Percentiles rank a stretch among this genome's conserved stretches.
Conservation (phyloP, 37 sponge, comb jelly and placozoan genomes). For the Corticium candelabrum region DNA sequence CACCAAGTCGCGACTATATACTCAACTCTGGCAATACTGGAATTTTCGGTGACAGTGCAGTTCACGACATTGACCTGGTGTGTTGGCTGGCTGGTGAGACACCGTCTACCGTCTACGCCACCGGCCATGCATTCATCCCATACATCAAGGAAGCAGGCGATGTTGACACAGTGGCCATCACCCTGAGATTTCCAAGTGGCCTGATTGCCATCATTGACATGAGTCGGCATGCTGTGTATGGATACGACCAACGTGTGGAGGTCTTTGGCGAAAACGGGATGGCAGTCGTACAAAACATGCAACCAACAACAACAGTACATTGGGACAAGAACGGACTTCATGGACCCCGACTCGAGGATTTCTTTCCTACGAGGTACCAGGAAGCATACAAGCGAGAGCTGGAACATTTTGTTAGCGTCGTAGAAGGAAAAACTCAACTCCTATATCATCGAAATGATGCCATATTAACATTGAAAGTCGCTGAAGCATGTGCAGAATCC, state of each 20-base stretch:
- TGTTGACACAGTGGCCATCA: constrained; percentile 68
- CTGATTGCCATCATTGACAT: constrained; percentile 51
- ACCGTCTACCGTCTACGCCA: constrained; percentile 39
- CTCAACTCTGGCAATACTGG: constrained; percentile 61
- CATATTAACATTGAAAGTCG: not conserved
- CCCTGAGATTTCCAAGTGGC: constrained; percentile 64
- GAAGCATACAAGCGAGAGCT: constrained; percentile 32
- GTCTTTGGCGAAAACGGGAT: constrained; percentile 68
- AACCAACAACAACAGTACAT: not conserved
- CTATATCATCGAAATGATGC: not conserved
- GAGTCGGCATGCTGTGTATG: constrained; percentile 56
- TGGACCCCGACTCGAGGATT: constrained; percentile 8
- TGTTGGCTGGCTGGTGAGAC: constrained; percentile 53
- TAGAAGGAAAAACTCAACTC: constrained; percentile 17
- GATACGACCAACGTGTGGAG: constrained; percentile 76
- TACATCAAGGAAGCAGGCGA: constrained; percentile 45
- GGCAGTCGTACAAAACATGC: not conserved
- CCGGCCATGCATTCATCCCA: constrained; percentile 22
- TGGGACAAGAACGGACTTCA: not conserved
- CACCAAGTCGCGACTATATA: constrained; percentile 49
- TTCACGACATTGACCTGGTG: constrained; percentile 69
- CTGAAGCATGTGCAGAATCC: not conserved
- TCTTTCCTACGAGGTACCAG: constrained; percentile 65
- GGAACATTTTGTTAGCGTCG: constrained; percentile 34
- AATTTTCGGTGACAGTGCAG: constrained; percentile 66